phyloP scores from a whole-genome alignment of 1,140 invertebrate genomes.

The Hycleus phaleratus region DNA sequence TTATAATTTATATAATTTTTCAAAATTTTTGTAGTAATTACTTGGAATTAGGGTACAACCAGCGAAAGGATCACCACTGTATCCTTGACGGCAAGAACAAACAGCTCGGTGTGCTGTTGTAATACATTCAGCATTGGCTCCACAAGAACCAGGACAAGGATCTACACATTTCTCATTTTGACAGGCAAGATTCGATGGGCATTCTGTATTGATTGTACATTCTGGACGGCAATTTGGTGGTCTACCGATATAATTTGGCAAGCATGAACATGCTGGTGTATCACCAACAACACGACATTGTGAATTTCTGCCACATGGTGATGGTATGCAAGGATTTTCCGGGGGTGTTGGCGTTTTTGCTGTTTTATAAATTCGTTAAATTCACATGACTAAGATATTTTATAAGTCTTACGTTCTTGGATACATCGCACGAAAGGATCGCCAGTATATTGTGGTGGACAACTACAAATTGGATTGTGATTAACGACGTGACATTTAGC shows the following conservation, averaged over 20 bases:
- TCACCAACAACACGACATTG: slow-evolving; percentile 51
- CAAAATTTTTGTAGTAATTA: slow-evolving; percentile 17
- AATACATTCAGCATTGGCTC: slow-evolving; percentile 50
- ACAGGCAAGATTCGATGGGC: slow-evolving; percentile 53
- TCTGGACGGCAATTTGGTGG: slow-evolving; percentile 58
- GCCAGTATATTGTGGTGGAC: slow-evolving; percentile 56
- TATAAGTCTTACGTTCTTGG: slow-evolving; percentile 44
- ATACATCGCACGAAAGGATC: slow-evolving; percentile 66
- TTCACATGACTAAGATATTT: not conserved
- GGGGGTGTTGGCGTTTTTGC: slow-evolving; percentile 35
- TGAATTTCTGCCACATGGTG: slow-evolving; percentile 59
- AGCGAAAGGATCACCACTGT: slow-evolving; percentile 54
- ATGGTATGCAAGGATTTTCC: slow-evolving; percentile 50
- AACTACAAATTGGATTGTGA: slow-evolving; percentile 60
- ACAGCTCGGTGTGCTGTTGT: slow-evolving; percentile 55
- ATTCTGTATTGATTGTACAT: slow-evolving; percentile 58
- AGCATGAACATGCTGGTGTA: slow-evolving; percentile 54
- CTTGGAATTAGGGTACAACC: slow-evolving; percentile 46
- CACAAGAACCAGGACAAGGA: slow-evolving; percentile 54
- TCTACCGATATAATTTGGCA: slow-evolving; percentile 48
- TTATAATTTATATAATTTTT: no score
- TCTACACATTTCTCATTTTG: slow-evolving; percentile 55
- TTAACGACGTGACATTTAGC: slow-evolving; percentile 62
- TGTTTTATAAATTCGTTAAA: not conserved
- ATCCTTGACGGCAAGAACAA: slow-evolving; percentile 51